Evolutionary conservation across 2,888 invertebrate species (phyloP), one percentile per base, ranked within the genome.

Genomic region (Acanthopleura granulata): DNA sequence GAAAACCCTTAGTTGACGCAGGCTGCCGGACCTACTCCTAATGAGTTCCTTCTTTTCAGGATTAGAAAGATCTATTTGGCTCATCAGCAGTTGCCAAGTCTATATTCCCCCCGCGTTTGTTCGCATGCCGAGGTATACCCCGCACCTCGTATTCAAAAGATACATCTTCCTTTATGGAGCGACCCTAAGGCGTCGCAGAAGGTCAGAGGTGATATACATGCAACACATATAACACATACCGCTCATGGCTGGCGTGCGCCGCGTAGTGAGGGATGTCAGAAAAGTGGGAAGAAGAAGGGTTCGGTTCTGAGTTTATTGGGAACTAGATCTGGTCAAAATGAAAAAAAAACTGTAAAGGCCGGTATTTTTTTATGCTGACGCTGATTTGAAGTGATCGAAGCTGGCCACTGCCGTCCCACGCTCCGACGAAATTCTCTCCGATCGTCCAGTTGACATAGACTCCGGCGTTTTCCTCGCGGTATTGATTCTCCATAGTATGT

Each of bases 401-500:
- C 29, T 27, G 4, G 16, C 15, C 22, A 25, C 66, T 16, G 66
- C 25, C 66, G 29, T 66, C 66, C 66, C 66, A 66, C 66, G 66
- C 66, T 66, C 25, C 66, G 14, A 6, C 27, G 25, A 22, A 25
- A 27, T 66, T 27, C 25, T 25, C 3, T 27, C 66, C 66, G 6
- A 6, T 16, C 16, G 29, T 27, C 57, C 29, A 27, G 66, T 66
- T 66, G 66, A 66, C 66, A 66, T 66, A 66, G 66, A 66, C 66
- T 66, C 66, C 66, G 29, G 3, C 16, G 18, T 66, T 27, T 27
- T 22, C 22, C 66, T 27, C 25, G 22, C 18, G 22, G 1, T 22
- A 66, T 66, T 66, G 66, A 66, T 66, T 66, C 25, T 27, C 25
- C 29, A 66, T 66, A 66, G 66, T 25, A 25, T 66, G 66, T 27